Evolutionary conservation across 2,888 invertebrate genomes (phyloP).

Genomic region (Lathronympha strigana): DNA sequence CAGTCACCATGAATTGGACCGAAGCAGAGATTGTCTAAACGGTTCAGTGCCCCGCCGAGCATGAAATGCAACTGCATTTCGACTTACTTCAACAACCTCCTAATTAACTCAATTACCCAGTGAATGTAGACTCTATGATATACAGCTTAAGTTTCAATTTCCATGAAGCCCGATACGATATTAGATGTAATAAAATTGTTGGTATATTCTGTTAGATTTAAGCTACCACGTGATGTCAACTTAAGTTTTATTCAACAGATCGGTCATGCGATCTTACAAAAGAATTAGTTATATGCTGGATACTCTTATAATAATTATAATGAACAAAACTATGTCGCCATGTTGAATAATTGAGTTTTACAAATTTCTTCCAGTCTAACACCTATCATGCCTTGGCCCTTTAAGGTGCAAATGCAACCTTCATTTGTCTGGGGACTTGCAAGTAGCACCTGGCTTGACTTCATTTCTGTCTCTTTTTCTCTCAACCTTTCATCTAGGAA

Average conservation of each 20-base stretch:
- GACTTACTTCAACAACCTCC: neutral
- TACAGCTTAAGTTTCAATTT: neutral
- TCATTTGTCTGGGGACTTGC: too few species aligned
- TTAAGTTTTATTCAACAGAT: constrained; percentile 18
- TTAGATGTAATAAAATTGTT: neutral
- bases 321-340: too few species aligned
- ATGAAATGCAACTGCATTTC: constrained; percentile 62
- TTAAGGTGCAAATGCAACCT: too few species aligned
- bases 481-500: too few species aligned
- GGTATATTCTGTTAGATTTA: neutral
- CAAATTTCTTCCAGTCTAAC: too few species aligned
- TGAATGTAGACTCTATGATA: constrained; percentile 12
- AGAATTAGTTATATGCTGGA: neutral
- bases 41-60: constrained; percentile 48
- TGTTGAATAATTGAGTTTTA: too few species aligned
- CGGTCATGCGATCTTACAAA: neutral
- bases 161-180: neutral
- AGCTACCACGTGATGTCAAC: constrained; percentile 24
- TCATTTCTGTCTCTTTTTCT: too few species aligned
- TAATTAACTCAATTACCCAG: neutral
- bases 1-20: constrained; percentile 31
- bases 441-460: too few species aligned
- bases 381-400: too few species aligned
- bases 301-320: too few species aligned
- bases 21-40: constrained; percentile 28